Conservation (phyloP, 2,888 invertebrate genomes). For the Nebria salina region DNA sequence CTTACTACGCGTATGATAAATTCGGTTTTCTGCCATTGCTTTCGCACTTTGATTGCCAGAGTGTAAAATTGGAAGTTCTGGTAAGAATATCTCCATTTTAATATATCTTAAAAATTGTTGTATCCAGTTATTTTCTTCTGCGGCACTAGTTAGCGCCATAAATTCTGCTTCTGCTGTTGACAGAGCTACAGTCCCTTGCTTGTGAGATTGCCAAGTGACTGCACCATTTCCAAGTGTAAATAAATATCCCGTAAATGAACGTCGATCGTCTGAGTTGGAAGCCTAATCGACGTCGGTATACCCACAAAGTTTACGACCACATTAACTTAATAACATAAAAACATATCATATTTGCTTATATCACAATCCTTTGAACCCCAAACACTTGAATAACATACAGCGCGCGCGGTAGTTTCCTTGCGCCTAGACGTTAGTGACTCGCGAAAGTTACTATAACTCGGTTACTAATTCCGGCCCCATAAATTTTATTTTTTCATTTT, state of each 20-base stretch:
- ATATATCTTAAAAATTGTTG: slow-evolving; percentile 41
- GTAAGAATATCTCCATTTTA: slow-evolving; percentile 12
- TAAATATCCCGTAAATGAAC: slow-evolving; percentile 23
- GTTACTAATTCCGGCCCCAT: no score
- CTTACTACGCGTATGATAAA: slow-evolving; percentile 14
- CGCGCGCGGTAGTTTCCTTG: no score
- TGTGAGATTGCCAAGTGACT: slow-evolving; percentile 42
- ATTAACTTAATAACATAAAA: no score
- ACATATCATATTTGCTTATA: no score
- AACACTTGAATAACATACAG: no score
- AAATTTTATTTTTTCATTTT: no score
- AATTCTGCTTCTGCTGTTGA: slow-evolving; percentile 53
- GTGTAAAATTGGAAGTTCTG: not conserved
- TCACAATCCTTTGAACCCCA: no score
- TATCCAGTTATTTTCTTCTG: slow-evolving; percentile 52
- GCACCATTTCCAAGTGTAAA: slow-evolving; percentile 29
- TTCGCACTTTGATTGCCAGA: slow-evolving; percentile 10
- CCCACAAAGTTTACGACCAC: not conserved
- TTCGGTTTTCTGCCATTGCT: no score
- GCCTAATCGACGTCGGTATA: not conserved
- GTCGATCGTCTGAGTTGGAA: slow-evolving; percentile 11
- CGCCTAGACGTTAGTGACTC: no score
- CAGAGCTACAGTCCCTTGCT: slow-evolving; percentile 36
- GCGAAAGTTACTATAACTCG: no score
- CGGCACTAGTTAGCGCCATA: slow-evolving; percentile 51